phyloP scores from a whole-genome alignment of 2,797 vertebrate species.

The Alfaro cultratus region DNA sequence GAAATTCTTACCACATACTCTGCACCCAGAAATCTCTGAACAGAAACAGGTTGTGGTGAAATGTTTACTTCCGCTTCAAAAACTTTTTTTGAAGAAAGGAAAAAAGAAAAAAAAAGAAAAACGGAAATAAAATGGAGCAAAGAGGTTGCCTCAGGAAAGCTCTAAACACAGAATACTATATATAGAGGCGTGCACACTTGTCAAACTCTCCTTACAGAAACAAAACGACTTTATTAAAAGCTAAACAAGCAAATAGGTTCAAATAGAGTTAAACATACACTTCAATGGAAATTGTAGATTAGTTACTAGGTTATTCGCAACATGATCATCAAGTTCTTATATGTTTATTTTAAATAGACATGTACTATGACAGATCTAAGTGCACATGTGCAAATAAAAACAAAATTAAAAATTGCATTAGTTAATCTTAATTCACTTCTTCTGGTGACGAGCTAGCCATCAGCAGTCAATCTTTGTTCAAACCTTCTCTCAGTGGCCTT shows the following conservation, averaged over 20 bases:
- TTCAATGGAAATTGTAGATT: background rate
- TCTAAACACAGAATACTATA: conserved; percentile 8
- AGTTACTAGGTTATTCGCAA: background rate
- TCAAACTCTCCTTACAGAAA: background rate
- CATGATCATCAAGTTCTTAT: background rate
- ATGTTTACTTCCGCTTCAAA: conserved; percentile 26
- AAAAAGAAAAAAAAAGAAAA: background rate
- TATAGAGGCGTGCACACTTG: conserved; percentile 2
- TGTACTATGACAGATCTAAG: background rate
- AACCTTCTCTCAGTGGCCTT: conserved; percentile 32
- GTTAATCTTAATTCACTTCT: background rate
- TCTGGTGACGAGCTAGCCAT: conserved; percentile 10
- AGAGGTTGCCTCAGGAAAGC: conserved; percentile 10
- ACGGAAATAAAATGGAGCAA: background rate
- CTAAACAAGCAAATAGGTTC: background rate
- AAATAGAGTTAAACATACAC: background rate
- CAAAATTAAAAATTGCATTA: background rate
- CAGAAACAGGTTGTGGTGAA: conserved; percentile 47
- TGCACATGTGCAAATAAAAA: background rate
- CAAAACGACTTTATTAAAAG: background rate
- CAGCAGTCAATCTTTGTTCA: conserved; percentile 32
- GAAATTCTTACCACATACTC: conserved; percentile 23
- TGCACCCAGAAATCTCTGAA: conserved; percentile 40
- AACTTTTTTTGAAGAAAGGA: background rate
- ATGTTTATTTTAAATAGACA: background rate